Percentiles rank a stretch among this genome's conserved stretches.
phyloP scores from a whole-genome alignment of 2,888 invertebrate genomes.

The Chelonus formosanus region DNA sequence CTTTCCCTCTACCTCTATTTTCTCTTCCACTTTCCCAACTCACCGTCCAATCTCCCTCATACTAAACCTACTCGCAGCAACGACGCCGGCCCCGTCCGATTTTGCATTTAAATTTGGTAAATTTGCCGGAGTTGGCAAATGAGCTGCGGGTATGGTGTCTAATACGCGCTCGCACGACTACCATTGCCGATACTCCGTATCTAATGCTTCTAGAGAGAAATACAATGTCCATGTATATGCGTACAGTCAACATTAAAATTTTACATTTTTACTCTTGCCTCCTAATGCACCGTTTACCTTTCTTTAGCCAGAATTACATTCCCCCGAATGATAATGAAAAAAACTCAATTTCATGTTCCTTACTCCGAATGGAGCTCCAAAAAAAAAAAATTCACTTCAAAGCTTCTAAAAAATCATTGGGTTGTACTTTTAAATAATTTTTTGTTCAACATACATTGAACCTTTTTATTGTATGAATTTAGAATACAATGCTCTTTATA shows the following conservation, averaged over 20 bases:
- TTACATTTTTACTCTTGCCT: constrained; percentile 8
- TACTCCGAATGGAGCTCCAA: no score
- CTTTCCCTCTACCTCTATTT: constrained; percentile 36
- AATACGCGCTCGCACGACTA: constrained; percentile 50
- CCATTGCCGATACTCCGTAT: constrained; percentile 53
- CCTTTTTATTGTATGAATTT: no score
- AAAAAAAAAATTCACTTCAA: no score
- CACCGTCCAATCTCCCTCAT: constrained; percentile 35
- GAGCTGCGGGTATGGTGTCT: constrained; percentile 61
- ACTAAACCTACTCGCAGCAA: constrained; percentile 37
- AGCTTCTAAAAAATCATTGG: no score
- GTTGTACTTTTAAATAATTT: no score
- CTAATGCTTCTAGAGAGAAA: constrained; percentile 55
- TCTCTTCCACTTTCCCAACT: constrained; percentile 31
- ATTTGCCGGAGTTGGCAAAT: constrained; percentile 64
- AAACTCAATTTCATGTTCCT: no score
- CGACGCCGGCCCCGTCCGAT: constrained; percentile 54
- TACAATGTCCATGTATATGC: constrained; percentile 18
- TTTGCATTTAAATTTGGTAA: constrained; percentile 64
- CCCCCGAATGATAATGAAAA: no score
- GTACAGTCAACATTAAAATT: constrained; percentile 31
- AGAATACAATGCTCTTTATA: no score
- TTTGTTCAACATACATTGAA: no score
- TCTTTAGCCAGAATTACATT: no score
- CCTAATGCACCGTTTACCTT: no score